Evolutionary conservation across 92 coral and sea anemone species (phyloP).

Genomic region (Chrysogorgia sp.): DNA sequence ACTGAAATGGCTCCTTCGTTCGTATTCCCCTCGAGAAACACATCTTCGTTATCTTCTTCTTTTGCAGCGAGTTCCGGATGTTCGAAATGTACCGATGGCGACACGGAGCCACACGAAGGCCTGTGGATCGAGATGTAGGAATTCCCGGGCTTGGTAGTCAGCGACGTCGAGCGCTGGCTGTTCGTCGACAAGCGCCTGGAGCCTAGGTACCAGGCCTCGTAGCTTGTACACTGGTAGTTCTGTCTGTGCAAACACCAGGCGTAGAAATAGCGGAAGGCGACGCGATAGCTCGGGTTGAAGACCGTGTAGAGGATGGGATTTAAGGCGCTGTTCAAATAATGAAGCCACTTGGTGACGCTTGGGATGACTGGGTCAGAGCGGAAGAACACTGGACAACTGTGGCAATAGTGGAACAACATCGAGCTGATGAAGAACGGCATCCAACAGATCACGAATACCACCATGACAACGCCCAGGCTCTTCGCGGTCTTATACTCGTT

Average conservation of each 20-base stretch:
- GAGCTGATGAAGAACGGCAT: constrained; percentile 86
- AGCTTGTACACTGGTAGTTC: constrained; percentile 19
- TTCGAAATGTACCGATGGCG: neutral
- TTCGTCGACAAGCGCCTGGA: constrained; percentile 33
- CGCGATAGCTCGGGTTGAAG: constrained; percentile 88
- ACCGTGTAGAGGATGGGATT: constrained; percentile 97
- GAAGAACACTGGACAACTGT: constrained; percentile 45
- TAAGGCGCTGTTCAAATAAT: constrained; percentile 91
- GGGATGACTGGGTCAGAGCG: constrained; percentile 62
- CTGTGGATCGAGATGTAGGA: constrained; percentile 30
- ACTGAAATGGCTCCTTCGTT: constrained; percentile 24
- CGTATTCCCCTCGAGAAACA: constrained; percentile 10
- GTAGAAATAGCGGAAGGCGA: constrained; percentile 63
- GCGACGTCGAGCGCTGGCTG: constrained; percentile 15
- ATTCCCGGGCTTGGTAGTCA: neutral
- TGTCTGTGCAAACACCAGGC: constrained; percentile 28
- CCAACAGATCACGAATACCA: constrained; percentile 91
- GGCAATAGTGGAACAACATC: constrained; percentile 61
- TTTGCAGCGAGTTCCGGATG: neutral
- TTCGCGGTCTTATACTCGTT: constrained; percentile 96
- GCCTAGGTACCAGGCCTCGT: constrained; percentile 31
- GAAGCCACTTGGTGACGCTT: constrained; percentile 87
- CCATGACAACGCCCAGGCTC: constrained; percentile 94
- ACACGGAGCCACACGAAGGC: constrained; percentile 39
- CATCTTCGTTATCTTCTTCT: constrained; percentile 13